Percentiles rank a stretch among this genome's conserved stretches.
Conservation (phyloP, 2,113 vertebrate genomes). For the Formicarius rufipectus region DNA sequence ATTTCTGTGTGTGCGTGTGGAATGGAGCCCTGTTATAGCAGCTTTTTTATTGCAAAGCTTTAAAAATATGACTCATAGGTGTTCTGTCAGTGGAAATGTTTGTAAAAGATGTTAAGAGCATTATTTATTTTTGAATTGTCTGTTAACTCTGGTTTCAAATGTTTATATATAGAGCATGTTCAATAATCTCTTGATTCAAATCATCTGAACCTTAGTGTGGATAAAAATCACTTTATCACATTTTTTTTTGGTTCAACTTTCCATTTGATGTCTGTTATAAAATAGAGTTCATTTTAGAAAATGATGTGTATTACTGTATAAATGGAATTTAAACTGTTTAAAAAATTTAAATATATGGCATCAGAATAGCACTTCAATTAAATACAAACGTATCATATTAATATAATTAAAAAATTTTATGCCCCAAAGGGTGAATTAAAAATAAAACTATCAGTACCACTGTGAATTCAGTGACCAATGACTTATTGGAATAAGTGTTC, state of each 20-base stretch:
- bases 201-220: neutral
- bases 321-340: neutral
- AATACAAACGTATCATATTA: neutral
- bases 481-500: neutral
- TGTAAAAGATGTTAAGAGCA: neutral
- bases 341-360: neutral
- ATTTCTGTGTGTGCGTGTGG: neutral
- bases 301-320: neutral
- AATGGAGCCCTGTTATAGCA: neutral
- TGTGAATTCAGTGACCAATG: neutral
- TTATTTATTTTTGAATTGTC: slow-evolving; percentile 13
- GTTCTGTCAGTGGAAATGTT: slow-evolving; percentile 10
- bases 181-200: slow-evolving; percentile 2
- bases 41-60: slow-evolving; percentile 55
- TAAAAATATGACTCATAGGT: slow-evolving; percentile 6
- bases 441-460: neutral
- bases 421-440: neutral
- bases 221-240: neutral
- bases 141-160: slow-evolving; percentile 4
- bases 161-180: neutral
- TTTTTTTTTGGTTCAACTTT: neutral
- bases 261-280: neutral
- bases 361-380: neutral
- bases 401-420: neutral
- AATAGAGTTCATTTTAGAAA: neutral